Evolutionary conservation across 2,113 vertebrate genomes (phyloP), one percentile per base, ranked within the genome.

Genomic region (Rana temporaria): DNA sequence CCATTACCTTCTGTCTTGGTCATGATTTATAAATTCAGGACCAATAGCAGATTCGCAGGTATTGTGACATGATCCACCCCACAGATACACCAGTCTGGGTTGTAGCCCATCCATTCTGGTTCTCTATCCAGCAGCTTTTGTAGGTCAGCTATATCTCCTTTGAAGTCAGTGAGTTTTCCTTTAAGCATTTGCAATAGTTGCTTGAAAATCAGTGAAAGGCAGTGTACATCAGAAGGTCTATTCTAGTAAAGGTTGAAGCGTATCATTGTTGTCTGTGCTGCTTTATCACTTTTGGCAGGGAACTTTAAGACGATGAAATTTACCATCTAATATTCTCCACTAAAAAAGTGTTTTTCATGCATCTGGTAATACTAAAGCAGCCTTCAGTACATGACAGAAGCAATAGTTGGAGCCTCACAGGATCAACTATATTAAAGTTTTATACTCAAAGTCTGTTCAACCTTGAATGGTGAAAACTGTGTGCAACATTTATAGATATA

Each of bases 271-370:
- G 17, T 55, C 55, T 72, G 62, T 14, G 30, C 57, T 48, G 15
- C 12, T 24, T 55, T 73, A 73, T 73, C 70, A 57, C 71, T 6
- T 59, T 73, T 73, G 71, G 71, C 71, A 57, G 52, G 32, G n/a
- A 18, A 30, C 24, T 34, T 79, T 38, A 48, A 26, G 56, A 66
- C 15, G 16, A 4, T 79, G 67, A 17, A 42, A 79, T 69, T 80
- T 70, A 42, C 15, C 17, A 42, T 30, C 65, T 48, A 79, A 68
- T 79, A 69, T 79, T 60, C 53, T 57, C 15, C 26, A 59, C 20
- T 69, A 69, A 48, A 59, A 42, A 80, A 70, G 11, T 18, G 65
- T 20, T 60, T 80, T 80, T 56, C 26, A 38, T 82, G 70, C 57
- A 82, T 56, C 69, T 34, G 42, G 52, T 80, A 59, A 80, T 59